Conservation (phyloP, 2,113 vertebrate species). For the Melanerpes aurifrons region DNA sequence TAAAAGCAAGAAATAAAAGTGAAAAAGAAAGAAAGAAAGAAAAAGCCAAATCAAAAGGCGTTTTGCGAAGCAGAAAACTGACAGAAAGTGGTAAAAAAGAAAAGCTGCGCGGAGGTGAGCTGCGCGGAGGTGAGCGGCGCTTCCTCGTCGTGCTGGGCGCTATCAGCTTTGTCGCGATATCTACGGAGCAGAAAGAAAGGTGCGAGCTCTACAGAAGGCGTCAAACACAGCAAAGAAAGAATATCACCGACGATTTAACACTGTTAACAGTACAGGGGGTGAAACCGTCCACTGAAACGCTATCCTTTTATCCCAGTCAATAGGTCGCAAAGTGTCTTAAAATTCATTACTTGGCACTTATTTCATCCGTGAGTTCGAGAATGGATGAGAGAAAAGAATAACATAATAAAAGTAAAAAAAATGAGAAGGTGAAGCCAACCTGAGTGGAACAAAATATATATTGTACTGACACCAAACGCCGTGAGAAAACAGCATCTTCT, state of each 20-base stretch:
- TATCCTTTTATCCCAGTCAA: slow-evolving; percentile 50
- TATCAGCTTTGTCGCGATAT: neutral
- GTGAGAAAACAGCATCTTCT: slow-evolving; percentile 79
- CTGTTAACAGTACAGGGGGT: slow-evolving; percentile 23
- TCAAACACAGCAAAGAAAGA: neutral
- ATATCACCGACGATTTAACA: slow-evolving; percentile 52
- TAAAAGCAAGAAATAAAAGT: neutral
- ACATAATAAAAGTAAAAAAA: neutral
- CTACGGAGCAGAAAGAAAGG: neutral
- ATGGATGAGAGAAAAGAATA: neutral
- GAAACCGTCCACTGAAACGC: slow-evolving; percentile 53
- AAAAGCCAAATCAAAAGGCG: neutral
- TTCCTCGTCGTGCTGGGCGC: neutral
- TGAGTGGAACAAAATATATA: slow-evolving; percentile 81
- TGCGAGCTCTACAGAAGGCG: neutral
- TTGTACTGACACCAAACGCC: slow-evolving; percentile 79
- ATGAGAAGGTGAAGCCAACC: slow-evolving; percentile 70
- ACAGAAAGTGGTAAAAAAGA: neutral
- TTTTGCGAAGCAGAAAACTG: neutral
- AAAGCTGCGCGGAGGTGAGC: neutral
- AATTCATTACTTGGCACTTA: slow-evolving; percentile 81
- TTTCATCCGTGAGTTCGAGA: slow-evolving; percentile 63
- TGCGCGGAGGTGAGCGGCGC: neutral
- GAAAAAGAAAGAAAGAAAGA: too few species aligned
- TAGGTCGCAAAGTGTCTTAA: slow-evolving; percentile 78